Percentiles rank a stretch among this genome's conserved stretches.
These are phyloP conservation scores for Aethina tumida DNA, from an alignment of 1,140 invertebrate species.

Conservation along the genomic window DNA sequence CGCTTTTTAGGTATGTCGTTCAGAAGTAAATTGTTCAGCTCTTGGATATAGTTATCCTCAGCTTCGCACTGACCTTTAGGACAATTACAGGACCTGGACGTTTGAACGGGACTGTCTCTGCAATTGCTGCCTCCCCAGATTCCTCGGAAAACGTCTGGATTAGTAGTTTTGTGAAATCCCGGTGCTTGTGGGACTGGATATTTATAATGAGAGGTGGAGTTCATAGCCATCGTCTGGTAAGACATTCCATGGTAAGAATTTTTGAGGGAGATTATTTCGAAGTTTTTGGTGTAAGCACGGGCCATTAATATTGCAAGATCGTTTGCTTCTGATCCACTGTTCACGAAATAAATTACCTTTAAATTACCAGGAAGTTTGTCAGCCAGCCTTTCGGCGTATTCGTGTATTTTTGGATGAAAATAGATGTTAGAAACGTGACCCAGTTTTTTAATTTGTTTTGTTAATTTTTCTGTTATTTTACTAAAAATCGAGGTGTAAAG, in stretches of 20 bases:
- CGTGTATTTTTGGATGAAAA: conserved; percentile 77
- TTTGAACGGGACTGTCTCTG: conserved; percentile 79
- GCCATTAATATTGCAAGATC: conserved; percentile 87
- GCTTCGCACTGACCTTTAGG: conserved; percentile 51
- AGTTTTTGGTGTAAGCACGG: conserved; percentile 70
- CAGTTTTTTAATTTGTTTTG: conserved; percentile 68
- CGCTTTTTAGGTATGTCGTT: conserved; percentile 52
- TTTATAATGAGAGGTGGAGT: conserved; percentile 69
- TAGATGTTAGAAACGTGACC: conserved; percentile 93
- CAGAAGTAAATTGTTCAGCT: conserved; percentile 69
- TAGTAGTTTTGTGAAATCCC: conserved; percentile 80
- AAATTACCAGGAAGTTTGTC: conserved; percentile 74
- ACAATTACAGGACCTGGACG: conserved; percentile 58
- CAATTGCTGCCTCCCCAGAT: conserved; percentile 81
- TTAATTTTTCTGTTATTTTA: conserved; percentile 65
- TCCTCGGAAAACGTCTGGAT: conserved; percentile 84
- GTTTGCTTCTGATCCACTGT: conserved; percentile 96
- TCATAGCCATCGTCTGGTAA: conserved; percentile 71
- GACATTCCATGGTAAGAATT: conserved; percentile 89
- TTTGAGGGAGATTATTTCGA: conserved; percentile 77
- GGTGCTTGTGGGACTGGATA: conserved; percentile 61
- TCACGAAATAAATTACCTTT: conserved; percentile 87
- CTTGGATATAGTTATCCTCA: conserved; percentile 68
- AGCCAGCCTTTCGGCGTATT: conserved; percentile 77
- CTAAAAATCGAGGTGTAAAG: conserved; percentile 36